These are phyloP conservation scores for Drosophila azteca DNA, from an alignment of 1,140 invertebrate species.

Conservation along the genomic window DNA sequence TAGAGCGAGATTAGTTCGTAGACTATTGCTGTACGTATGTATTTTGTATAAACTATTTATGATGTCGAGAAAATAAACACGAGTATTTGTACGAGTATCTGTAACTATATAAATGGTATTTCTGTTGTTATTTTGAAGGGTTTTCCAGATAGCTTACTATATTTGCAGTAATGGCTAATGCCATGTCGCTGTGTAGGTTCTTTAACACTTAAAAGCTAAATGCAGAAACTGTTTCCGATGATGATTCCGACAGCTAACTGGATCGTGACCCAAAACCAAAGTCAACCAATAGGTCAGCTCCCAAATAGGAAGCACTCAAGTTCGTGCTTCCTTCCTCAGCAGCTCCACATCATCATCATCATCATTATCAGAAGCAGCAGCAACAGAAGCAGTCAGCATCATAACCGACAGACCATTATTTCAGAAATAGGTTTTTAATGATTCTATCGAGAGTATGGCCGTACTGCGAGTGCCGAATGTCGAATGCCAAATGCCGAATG, in stretches of 20 bases:
- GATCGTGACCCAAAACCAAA: constrained; percentile 9
- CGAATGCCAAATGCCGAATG: constrained; percentile 13
- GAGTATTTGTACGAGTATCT: constrained; percentile 22
- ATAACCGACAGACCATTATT: constrained; percentile 22
- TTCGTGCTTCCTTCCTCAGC: constrained; percentile 17
- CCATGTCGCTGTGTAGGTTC: too few species aligned
- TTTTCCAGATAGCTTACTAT: too few species aligned
- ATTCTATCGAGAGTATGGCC: constrained; percentile 34
- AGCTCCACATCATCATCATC: constrained; percentile 14
- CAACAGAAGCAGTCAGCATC: constrained; percentile 5
- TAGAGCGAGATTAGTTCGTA: constrained; percentile 44
- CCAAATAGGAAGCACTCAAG: constrained; percentile 8
- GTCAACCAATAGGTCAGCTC: constrained; percentile 15
- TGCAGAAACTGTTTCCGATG: neutral
- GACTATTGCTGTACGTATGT: constrained; percentile 33
- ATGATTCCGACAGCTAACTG: neutral
- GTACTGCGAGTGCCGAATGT: too few species aligned
- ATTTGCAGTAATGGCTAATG: too few species aligned
- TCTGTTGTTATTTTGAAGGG: neutral
- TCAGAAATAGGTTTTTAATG: constrained; percentile 46
- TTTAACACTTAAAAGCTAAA: neutral
- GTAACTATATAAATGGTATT: constrained; percentile 4
- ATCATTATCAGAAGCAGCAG: constrained; percentile 9
- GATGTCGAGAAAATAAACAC: constrained; percentile 44
- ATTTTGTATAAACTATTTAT: constrained; percentile 78